Evolutionary conservation across 2,113 vertebrate species (phyloP), one percentile per base, ranked within the genome.

Genomic region (Callipepla squamata): DNA sequence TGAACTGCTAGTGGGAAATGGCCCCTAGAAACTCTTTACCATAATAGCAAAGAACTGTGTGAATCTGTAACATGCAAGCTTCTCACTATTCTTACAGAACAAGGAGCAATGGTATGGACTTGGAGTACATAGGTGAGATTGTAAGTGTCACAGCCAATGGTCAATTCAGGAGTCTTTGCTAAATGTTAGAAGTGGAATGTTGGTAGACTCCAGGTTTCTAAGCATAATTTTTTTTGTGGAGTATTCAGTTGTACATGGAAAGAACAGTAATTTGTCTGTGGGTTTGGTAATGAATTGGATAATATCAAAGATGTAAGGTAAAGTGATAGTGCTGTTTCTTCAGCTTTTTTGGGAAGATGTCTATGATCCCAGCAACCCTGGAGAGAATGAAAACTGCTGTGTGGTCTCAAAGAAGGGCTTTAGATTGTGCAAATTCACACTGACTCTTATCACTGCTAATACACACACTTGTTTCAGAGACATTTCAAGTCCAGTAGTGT

Each of bases 121-220:
- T 11, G 11, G 22, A 25, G 25, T 7, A 16, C 18, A 2, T 9
- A 0, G 36, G n/a, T 23, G 70, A 57, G 38, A 11, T 3, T 42
- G 34, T 0, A 9, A 10, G 8, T 55, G 38, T 34, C 13, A 4
- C 0, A 12, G 22, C 17, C 5, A 42, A 0, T 8, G 45, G 6
- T 20, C 42, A 58, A 16, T 22, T 21, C 45, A 42, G 68, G 67
- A 13, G 15, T 13, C 38, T 55, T 6, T n/a, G 50, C 26, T 42
- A 45, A 67, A 50, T 1, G 21, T 55, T 22, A 26, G n/a, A 38
- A 25, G 2, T n/a, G 23, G 44, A 14, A 62, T 6, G 8, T 55
- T 22, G 3, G 2, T 84, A 51, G 63, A 11, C 17, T 50, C 34
- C 3, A 6, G 21, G 4, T 62, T 65, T 76, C n/a, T 9, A 28